A percentile compares a stretch with the other conserved stretches of the same genome.
Conservation (phyloP, 2,888 invertebrate species). For the Cerceris ruficornis region DNA sequence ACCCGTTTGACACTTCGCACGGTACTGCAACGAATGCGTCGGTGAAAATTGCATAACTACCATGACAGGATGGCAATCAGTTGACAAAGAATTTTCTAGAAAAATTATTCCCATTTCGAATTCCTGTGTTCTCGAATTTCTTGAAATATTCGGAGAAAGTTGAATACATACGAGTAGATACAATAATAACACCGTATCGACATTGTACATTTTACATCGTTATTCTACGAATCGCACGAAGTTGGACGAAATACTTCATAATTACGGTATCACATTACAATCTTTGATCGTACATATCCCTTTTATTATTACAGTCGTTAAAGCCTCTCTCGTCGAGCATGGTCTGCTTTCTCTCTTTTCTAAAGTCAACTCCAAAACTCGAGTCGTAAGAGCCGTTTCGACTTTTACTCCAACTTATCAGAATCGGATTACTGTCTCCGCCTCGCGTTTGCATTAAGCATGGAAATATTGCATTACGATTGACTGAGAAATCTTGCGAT, state of each 20-base stretch:
- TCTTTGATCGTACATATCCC: neutral
- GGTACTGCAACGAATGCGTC: too few species aligned
- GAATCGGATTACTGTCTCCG: neutral
- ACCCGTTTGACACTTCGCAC: too few species aligned
- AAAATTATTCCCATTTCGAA: neutral
- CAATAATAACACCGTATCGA: neutral
- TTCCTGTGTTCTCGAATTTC: neutral
- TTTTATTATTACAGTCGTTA: neutral
- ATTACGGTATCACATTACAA: conserved; percentile 4
- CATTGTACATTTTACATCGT: neutral
- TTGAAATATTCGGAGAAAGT: neutral
- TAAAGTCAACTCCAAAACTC: neutral
- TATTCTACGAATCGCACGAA: neutral
- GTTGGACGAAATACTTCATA: neutral
- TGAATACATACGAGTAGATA: neutral
- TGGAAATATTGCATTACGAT: neutral
- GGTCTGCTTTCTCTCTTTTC: conserved; percentile 11
- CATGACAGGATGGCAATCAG: neutral
- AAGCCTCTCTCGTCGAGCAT: neutral
- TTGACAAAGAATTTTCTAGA: neutral
- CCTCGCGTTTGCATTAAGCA: neutral
- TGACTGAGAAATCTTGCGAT: neutral
- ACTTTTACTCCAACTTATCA: neutral
- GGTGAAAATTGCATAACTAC: too few species aligned
- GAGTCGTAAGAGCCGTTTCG: neutral